These are phyloP conservation scores for Aramus guarauna DNA, from an alignment of 2,113 vertebrate genomes.

Conservation along the genomic window DNA sequence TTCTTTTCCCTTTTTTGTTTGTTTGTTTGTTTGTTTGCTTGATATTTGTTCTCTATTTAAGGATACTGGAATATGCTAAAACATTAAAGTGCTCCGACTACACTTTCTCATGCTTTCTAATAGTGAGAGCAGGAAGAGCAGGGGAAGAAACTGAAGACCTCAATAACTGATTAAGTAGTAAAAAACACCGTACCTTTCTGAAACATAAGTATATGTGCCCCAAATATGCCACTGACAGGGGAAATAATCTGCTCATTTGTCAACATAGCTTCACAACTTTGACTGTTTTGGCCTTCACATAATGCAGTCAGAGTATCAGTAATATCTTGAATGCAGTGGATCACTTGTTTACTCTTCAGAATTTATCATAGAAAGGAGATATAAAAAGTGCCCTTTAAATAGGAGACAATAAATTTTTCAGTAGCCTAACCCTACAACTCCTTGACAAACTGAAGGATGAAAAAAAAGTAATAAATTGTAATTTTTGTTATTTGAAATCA, in stretches of 20 bases:
- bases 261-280: background rate
- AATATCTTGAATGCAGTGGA: background rate
- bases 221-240: background rate
- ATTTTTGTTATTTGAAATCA: background rate
- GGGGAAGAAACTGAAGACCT: background rate
- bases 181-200: background rate
- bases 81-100: background rate
- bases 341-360: background rate
- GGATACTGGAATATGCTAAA: background rate
- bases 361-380: background rate
- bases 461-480: background rate
- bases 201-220: background rate
- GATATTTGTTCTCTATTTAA: background rate
- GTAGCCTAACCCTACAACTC: background rate
- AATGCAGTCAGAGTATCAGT: background rate
- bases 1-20: background rate
- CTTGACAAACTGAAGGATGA: background rate
- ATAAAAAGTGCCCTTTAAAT: background rate
- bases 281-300: background rate
- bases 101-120: background rate
- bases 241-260: background rate
- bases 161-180: background rate
- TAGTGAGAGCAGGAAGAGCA: background rate
- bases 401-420: background rate
- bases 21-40: no score